phyloP scores from a whole-genome alignment of 2,113 vertebrate species.

The Canis aureus region DNA sequence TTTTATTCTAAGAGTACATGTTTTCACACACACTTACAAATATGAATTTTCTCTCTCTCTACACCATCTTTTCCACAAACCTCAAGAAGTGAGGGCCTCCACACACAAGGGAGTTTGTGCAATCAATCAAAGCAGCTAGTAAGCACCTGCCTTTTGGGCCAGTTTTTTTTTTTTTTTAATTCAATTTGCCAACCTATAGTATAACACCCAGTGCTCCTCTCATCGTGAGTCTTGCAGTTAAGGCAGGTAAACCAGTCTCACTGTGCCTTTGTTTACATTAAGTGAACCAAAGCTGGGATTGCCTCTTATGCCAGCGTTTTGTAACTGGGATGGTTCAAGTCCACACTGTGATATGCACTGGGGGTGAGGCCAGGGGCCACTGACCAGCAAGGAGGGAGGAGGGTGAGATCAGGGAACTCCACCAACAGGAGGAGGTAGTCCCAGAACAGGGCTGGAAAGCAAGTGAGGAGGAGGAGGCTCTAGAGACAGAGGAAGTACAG shows the following conservation, averaged over 20 bases:
- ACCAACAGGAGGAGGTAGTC: neutral
- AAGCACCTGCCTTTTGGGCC: no score
- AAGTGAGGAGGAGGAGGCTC: neutral
- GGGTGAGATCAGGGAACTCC: accelerated
- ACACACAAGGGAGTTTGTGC: no score
- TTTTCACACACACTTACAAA: neutral
- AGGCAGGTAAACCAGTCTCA: neutral
- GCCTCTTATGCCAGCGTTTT: neutral
- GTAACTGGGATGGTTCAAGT: no score
- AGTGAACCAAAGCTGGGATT: neutral
- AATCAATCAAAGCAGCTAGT: neutral
- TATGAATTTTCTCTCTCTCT: neutral
- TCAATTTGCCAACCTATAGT: no score
- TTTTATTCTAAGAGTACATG: neutral
- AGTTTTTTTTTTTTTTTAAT: no score
- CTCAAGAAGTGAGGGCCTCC: neutral
- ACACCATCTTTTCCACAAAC: accelerated
- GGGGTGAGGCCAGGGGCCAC: neutral
- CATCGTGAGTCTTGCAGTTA: no score
- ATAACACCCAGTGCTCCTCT: no score
- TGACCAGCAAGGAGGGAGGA: neutral
- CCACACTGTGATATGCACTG: no score
- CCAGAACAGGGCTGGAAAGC: neutral
- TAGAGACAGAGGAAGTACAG: neutral
- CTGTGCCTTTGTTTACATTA: neutral